These are phyloP conservation scores for Garrulus glandarius DNA, from an alignment of 2,797 vertebrate genomes.

Conservation along the genomic window DNA sequence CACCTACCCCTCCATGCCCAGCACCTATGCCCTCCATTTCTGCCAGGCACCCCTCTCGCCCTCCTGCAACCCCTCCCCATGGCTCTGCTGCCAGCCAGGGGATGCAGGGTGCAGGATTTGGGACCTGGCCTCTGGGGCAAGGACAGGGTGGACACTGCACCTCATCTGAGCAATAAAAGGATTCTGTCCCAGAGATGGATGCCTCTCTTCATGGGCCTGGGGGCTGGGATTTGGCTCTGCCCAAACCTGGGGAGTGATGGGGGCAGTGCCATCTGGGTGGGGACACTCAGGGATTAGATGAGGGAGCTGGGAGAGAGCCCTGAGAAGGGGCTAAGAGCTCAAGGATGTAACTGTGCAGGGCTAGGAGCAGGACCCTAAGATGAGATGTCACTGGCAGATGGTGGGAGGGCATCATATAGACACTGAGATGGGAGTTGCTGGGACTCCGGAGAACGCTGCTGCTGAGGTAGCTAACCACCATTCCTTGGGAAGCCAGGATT, in stretches of 20 bases:
- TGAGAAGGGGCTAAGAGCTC: not conserved
- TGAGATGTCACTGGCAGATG: not conserved
- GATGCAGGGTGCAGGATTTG: not conserved
- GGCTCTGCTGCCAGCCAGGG: not conserved
- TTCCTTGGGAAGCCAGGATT: not conserved
- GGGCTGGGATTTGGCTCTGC: constrained; percentile 30
- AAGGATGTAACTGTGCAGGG: not conserved
- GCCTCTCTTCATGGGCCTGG: constrained; percentile 58
- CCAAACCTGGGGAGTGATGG: not conserved
- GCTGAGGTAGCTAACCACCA: not conserved
- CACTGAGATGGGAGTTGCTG: not conserved
- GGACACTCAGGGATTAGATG: not conserved
- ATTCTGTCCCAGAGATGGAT: constrained; percentile 59
- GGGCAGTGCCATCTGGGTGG: not conserved
- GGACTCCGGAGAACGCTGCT: not conserved
- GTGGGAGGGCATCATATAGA: not conserved
- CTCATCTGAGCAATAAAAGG: constrained; percentile 49
- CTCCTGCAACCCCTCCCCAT: not conserved
- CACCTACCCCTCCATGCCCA: not conserved
- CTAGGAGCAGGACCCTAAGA: not conserved
- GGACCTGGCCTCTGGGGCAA: not conserved
- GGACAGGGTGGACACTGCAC: not conserved
- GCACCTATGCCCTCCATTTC: not conserved
- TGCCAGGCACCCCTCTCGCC: not conserved
- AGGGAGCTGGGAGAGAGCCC: not conserved